Evolutionary conservation across 2,113 vertebrate species (phyloP).

Genomic region (Nycticryphes semicollaris): DNA sequence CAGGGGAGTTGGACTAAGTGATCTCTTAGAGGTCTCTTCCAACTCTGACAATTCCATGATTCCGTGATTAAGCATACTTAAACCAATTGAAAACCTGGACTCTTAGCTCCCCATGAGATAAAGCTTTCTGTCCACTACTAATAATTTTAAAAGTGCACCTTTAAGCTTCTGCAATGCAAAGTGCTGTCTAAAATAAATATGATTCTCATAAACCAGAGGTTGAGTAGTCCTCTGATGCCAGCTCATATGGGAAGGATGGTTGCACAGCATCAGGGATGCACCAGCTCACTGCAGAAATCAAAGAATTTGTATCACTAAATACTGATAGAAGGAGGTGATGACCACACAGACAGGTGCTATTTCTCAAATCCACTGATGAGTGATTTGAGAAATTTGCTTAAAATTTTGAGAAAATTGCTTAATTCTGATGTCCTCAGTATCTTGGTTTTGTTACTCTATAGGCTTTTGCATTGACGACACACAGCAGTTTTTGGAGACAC

Average conservation of each 20-base stretch:
- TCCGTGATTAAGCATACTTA: background rate
- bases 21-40: too few species aligned
- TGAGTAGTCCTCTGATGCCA: background rate
- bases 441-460: background rate
- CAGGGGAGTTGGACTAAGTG: too few species aligned
- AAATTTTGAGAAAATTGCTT: too few species aligned
- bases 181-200: background rate
- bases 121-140: background rate
- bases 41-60: too few species aligned
- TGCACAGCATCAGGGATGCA: background rate
- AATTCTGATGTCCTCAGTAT: background rate
- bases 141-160: background rate
- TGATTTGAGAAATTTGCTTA: too few species aligned
- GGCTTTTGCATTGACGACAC: background rate
- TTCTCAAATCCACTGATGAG: background rate
- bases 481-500: background rate
- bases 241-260: background rate
- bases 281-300: background rate
- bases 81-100: background rate
- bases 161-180: background rate
- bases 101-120: background rate
- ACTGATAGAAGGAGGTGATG: background rate
- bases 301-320: background rate
- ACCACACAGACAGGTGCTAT: background rate
- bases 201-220: background rate